A percentile compares a stretch with the other conserved stretches of the same genome.
Evolutionary conservation across 2,888 invertebrate species (phyloP).

Genomic region (Pharmacophagus antenor): DNA sequence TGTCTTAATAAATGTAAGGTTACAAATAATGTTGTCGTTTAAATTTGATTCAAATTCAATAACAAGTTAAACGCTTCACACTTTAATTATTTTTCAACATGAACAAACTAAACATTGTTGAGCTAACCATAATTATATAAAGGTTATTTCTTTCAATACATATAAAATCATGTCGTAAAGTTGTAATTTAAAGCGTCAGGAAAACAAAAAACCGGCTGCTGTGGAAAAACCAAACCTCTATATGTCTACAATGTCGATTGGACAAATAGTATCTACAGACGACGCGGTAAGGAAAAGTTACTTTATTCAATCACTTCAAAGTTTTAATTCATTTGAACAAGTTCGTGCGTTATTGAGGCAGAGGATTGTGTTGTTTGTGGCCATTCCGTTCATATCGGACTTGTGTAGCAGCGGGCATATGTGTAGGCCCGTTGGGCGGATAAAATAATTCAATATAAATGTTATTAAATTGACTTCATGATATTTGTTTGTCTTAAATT

Average conservation of each 20-base stretch:
- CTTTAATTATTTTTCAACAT: neutral
- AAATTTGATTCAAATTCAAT: no score
- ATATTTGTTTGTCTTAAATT: slow-evolving; percentile 6
- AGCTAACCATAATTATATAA: slow-evolving; percentile 3
- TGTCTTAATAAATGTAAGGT: no score
- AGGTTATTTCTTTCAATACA: slow-evolving; percentile 5
- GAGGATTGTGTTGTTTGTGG: slow-evolving; percentile 44
- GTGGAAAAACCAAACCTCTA: slow-evolving; percentile 44
- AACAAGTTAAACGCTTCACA: no score
- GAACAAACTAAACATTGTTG: neutral
- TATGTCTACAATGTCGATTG: slow-evolving; percentile 25
- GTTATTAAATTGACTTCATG: slow-evolving; percentile 28
- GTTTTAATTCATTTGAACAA: slow-evolving; percentile 6
- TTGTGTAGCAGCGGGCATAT: slow-evolving; percentile 8
- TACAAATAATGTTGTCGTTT: no score
- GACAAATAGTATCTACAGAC: slow-evolving; percentile 1
- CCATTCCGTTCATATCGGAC: slow-evolving; percentile 36
- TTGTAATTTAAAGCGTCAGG: slow-evolving; percentile 27
- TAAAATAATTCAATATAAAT: slow-evolving; percentile 12
- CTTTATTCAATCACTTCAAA: slow-evolving; percentile 5
- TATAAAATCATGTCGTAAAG: slow-evolving; percentile 18
- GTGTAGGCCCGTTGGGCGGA: neutral
- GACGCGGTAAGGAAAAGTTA: slow-evolving; percentile 6
- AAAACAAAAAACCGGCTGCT: slow-evolving; percentile 42
- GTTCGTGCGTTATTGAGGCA: neutral